Evolutionary conservation across 1,140 invertebrate genomes (phyloP).

Genomic region (Druon quercuslanigerum): DNA sequence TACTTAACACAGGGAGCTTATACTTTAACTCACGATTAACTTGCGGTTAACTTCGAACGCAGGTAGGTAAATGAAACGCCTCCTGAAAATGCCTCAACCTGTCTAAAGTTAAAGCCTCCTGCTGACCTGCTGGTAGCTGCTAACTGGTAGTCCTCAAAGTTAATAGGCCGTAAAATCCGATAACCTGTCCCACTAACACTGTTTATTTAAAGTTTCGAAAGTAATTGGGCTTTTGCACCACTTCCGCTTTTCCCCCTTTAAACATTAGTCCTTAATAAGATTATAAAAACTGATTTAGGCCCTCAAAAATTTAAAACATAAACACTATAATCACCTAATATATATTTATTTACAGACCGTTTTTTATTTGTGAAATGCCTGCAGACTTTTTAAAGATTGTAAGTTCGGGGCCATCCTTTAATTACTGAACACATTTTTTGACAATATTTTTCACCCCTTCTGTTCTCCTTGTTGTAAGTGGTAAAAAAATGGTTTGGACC

Average conservation of each 20-base stretch:
- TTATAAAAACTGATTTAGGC: not conserved
- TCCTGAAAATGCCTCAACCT: conserved; percentile 14
- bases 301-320: too few species aligned
- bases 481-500: too few species aligned
- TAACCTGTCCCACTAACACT: not conserved
- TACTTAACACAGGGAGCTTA: conserved; percentile 49
- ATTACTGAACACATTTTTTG: too few species aligned
- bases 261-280: not conserved
- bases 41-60: conserved; percentile 36
- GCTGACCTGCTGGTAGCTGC: conserved; percentile 6
- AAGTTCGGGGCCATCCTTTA: too few species aligned
- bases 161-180: conserved; percentile 28
- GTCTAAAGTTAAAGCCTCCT: not conserved
- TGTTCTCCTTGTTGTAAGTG: too few species aligned
- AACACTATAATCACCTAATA: too few species aligned
- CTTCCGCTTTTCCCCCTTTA: not conserved
- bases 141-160: not conserved
- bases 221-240: not conserved
- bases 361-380: too few species aligned
- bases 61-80: conserved; percentile 51
- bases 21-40: conserved; percentile 53
- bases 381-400: too few species aligned
- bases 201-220: not conserved
- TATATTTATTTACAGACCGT: too few species aligned
- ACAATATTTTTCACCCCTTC: too few species aligned